Conservation (phyloP, 2,797 vertebrate genomes). For the Lophura swinhoii region DNA sequence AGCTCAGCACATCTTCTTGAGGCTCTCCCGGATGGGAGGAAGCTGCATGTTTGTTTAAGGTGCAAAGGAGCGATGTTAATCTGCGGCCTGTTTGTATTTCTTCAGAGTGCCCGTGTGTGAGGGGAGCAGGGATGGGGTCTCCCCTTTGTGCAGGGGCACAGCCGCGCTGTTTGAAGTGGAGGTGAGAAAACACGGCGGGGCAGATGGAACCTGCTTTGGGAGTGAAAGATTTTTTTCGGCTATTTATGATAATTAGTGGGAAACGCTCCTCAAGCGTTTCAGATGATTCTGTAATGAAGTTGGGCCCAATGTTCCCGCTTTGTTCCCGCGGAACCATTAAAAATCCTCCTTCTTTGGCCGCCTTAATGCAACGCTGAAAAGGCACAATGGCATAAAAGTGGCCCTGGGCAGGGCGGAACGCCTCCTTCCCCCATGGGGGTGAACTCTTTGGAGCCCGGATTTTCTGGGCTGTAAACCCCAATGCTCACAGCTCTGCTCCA, state of each 20-base stretch:
- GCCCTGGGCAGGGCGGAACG: conserved; percentile 58
- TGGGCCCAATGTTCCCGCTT: conserved; percentile 49
- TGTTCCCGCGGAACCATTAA: conserved; percentile 71
- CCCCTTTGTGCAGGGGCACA: conserved; percentile 63
- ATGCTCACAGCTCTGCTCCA: neutral
- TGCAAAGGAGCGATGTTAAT: conserved; percentile 71
- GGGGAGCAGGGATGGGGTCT: conserved; percentile 37
- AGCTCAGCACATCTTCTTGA: neutral
- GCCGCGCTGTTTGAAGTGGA: conserved; percentile 55
- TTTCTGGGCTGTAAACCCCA: neutral
- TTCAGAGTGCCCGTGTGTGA: neutral
- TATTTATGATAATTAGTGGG: conserved; percentile 80
- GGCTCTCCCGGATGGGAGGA: neutral
- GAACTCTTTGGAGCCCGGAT: conserved; percentile 54
- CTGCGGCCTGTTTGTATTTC: conserved; percentile 75
- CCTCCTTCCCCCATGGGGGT: conserved; percentile 26
- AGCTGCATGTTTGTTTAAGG: conserved; percentile 73
- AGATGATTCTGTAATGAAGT: conserved; percentile 72
- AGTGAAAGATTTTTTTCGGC: conserved; percentile 76
- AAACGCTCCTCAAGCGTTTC: conserved; percentile 71
- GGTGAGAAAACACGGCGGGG: conserved; percentile 68
- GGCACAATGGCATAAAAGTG: conserved; percentile 70
- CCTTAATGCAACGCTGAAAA: conserved; percentile 43
- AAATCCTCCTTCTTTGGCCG: conserved; percentile 59
- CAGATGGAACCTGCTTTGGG: conserved; percentile 78